Conservation (phyloP, 2,797 vertebrate genomes). For the Schizopygopsis malacanthus region DNA sequence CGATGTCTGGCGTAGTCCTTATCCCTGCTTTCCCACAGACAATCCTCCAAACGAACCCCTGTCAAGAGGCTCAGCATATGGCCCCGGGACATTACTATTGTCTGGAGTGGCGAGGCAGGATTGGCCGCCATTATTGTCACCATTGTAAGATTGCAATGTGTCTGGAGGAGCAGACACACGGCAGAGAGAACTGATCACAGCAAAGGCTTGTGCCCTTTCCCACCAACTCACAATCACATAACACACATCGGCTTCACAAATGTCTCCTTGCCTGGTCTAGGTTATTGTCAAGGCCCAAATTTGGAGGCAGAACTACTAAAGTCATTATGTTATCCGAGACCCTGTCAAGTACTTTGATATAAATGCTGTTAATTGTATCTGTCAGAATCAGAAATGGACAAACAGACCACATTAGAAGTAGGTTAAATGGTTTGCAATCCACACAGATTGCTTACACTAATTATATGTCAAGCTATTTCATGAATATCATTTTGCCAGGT, state of each 20-base stretch:
- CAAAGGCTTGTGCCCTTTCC: constrained; percentile 74
- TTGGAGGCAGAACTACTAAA: background rate
- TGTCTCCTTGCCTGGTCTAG: constrained; percentile 1
- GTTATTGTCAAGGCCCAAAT: constrained; percentile 20
- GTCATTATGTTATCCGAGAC: background rate
- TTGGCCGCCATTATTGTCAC: constrained; percentile 56
- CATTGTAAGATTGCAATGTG: constrained; percentile 61
- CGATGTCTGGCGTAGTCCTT: constrained; percentile 58
- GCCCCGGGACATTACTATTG: constrained; percentile 72
- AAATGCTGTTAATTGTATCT: background rate
- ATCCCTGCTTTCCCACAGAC: constrained; percentile 71
- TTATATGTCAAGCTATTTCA: constrained; percentile 2
- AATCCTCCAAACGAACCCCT: constrained; percentile 62
- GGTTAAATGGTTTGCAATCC: constrained; percentile 56
- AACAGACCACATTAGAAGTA: constrained; percentile 53
- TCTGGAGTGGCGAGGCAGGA: constrained; percentile 68
- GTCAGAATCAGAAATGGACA: background rate
- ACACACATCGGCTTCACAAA: constrained; percentile 4
- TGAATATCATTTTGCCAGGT: constrained; percentile 7
- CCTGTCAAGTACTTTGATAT: background rate
- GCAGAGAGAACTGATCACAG: constrained; percentile 67
- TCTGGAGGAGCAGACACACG: constrained; percentile 57
- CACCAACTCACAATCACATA: constrained; percentile 57
- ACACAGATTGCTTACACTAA: constrained; percentile 1
- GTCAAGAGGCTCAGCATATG: constrained; percentile 73